Evolutionary conservation across 2,888 invertebrate genomes (phyloP), one percentile per base, ranked within the genome.

Genomic region (Octonoba sinensis): DNA sequence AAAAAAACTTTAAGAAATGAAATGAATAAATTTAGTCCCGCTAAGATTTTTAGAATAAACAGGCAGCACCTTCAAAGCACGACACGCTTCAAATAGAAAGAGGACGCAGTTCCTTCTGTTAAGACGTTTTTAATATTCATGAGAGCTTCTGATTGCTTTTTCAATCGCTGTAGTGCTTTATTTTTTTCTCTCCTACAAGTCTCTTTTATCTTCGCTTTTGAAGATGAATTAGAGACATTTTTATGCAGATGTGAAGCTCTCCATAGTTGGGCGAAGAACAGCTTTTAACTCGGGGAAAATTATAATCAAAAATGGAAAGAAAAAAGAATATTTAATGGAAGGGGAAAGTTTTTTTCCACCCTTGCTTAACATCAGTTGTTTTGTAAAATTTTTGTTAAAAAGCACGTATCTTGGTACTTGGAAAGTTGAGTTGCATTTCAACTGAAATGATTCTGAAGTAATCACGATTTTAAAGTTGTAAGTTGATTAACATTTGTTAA

Each of bases 61-160:
- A 69, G 24, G 69, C 69, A 46, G 64, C 70, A 69, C 56, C 65
- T 57, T 47, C 36, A 44, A 15, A 24, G 59, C 18, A 16, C 18
- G 15, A 56, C 66, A 75, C 22, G 64, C 36, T 65, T 76, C 76
- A 70, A 70, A 64, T 64, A 36, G 62, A 56, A 76, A 64, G 20
- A 51, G 49, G 47, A 46, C 44, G 18, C 54, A 51, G 69, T 70
- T 49, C 47, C 51, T 18, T 66, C 69, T 36, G 36, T 70, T 70
- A 76, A 76, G 54, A 76, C 64, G 36, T 62, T 76, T 76, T 76
- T 70, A 76, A 76, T 76, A 76, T 76, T 76, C 76, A 76, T 76
- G 76, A 76, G 76, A 70, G 62, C 67, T 76, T 69, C 44, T 64
- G 76, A 76, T 76, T 76, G 69, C 70, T 70, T 76, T 76, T 76